Conservation (phyloP, 2,888 invertebrate species). For the Encarsia formosa region DNA sequence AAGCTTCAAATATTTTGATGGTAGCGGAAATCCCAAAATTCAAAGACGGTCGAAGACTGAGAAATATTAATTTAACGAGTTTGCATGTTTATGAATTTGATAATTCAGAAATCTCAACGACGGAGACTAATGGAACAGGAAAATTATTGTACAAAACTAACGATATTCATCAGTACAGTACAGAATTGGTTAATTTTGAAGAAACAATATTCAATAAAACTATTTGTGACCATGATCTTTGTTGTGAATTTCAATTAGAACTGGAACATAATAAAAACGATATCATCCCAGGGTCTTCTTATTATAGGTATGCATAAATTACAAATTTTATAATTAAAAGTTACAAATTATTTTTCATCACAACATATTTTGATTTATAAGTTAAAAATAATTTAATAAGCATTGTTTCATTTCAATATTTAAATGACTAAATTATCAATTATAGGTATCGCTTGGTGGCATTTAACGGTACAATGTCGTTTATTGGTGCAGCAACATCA, state of each 20-base stretch:
- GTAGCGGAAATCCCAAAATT: constrained; percentile 29
- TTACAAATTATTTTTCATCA: neutral
- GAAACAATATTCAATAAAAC: constrained; percentile 22
- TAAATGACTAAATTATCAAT: neutral
- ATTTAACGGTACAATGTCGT: constrained; percentile 32
- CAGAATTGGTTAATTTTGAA: constrained; percentile 26
- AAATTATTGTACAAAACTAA: constrained; percentile 7
- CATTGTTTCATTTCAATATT: neutral
- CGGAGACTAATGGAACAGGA: neutral
- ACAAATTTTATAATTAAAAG: no score
- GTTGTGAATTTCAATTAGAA: constrained; percentile 33
- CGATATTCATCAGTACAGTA: constrained; percentile 29
- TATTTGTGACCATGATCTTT: constrained; percentile 32
- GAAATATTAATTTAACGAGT: neutral
- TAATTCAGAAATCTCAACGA: constrained; percentile 4
- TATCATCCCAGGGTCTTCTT: constrained; percentile 17
- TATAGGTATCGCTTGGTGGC: constrained; percentile 34
- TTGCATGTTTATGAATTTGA: neutral
- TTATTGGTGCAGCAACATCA: constrained; percentile 10
- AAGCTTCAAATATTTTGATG: constrained; percentile 17
- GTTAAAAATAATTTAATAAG: neutral
- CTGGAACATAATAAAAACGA: constrained; percentile 21
- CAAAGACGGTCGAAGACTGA: constrained; percentile 8
- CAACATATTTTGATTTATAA: neutral
- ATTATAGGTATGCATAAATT: constrained; percentile 31